Evolutionary conservation across 2,113 vertebrate genomes (phyloP).

Genomic region (Gymnogyps californianus): DNA sequence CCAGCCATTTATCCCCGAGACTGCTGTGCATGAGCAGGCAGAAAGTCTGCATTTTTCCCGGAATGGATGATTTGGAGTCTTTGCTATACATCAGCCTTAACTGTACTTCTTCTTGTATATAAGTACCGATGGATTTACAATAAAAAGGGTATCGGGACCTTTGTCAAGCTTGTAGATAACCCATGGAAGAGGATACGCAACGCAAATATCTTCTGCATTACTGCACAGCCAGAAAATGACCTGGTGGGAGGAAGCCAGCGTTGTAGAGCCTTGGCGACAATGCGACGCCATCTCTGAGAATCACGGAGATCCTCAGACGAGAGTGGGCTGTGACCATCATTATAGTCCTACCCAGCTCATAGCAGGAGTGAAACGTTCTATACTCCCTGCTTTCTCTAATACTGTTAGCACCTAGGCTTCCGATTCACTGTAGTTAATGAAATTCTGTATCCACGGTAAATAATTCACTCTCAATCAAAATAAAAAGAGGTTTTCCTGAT

Average conservation of each 20-base stretch:
- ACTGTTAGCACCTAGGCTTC: not conserved
- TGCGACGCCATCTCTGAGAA: no score
- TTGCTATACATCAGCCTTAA: not conserved
- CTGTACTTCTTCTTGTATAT: accelerated
- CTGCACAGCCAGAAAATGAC: not conserved
- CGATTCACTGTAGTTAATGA: not conserved
- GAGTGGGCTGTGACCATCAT: not conserved
- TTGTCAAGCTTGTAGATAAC: not conserved
- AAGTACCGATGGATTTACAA: not conserved
- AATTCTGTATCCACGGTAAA: not conserved
- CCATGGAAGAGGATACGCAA: not conserved
- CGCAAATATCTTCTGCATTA: not conserved
- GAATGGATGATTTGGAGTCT: not conserved
- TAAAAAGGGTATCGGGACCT: not conserved
- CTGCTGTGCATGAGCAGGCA: not conserved
- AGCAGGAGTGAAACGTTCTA: not conserved
- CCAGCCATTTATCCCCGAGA: not conserved
- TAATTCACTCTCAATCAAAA: not conserved
- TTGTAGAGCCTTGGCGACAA: not conserved
- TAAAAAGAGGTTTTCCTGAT: not conserved
- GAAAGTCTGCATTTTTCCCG: not conserved
- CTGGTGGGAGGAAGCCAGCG: not conserved
- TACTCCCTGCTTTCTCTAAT: not conserved
- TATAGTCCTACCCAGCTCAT: not conserved
- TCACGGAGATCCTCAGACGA: not conserved